Conservation (phyloP, 2,113 vertebrate genomes). For the Scomber scombrus region DNA sequence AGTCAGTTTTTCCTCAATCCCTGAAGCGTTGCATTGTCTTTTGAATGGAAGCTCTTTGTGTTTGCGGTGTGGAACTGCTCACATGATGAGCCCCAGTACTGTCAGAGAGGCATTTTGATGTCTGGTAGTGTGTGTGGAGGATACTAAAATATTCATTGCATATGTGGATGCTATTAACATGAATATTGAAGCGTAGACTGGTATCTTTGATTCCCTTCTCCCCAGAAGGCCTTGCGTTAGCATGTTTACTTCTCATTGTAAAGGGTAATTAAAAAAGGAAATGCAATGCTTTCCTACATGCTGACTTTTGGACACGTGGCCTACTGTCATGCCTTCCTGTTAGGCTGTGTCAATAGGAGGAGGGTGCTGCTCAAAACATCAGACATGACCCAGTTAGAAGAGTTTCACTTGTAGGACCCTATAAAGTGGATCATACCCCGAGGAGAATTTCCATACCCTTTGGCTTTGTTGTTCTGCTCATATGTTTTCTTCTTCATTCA, state of each 20-base stretch:
- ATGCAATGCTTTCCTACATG: conserved; percentile 21
- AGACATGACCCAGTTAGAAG: conserved; percentile 77
- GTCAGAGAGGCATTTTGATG: conserved; percentile 69
- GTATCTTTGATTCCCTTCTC: conserved; percentile 45
- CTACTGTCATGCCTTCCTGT: conserved; percentile 41
- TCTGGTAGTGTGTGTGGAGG: conserved; percentile 50
- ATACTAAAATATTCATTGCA: conserved; percentile 68
- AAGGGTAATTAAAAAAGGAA: conserved; percentile 51
- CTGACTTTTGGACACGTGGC: conserved; percentile 51
- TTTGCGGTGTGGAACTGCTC: conserved; percentile 56
- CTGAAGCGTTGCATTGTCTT: conserved; percentile 77
- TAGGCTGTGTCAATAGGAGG: conserved; percentile 49
- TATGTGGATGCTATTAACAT: conserved; percentile 66
- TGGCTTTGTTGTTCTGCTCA: conserved; percentile 52
- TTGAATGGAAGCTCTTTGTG: conserved; percentile 74
- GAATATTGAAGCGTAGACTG: conserved; percentile 46
- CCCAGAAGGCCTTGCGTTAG: conserved; percentile 34
- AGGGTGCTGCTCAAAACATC: conserved; percentile 66
- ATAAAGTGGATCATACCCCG: conserved; percentile 60
- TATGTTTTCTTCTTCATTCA: conserved; percentile 28
- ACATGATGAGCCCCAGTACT: conserved; percentile 67
- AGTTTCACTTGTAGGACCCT: conserved; percentile 63
- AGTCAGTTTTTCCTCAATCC: conserved; percentile 71
- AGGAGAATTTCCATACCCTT: conserved; percentile 64
- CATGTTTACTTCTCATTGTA: conserved; percentile 58